These are phyloP conservation scores for Coleophora deauratella DNA, from an alignment of 2,888 invertebrate species.

Conservation along the genomic window DNA sequence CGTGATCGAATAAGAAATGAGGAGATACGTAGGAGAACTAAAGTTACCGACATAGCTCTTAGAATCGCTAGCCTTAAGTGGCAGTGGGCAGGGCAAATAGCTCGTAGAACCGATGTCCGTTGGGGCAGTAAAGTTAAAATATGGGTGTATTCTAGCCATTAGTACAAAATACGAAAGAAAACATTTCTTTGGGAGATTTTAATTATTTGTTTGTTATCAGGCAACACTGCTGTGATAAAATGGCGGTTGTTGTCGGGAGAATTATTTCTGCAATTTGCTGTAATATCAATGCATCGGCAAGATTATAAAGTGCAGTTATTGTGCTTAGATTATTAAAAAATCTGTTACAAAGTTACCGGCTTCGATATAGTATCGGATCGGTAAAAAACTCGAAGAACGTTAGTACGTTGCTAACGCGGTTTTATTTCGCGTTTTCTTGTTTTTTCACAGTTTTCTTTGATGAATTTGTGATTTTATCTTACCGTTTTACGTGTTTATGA, in stretches of 20 bases:
- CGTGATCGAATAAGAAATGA: no score
- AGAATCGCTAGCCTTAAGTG: no score
- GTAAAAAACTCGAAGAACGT: constrained; percentile 9
- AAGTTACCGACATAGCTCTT: no score
- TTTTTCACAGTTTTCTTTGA: constrained; percentile 15
- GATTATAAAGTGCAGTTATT: neutral
- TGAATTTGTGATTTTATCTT: constrained; percentile 10
- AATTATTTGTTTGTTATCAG: no score
- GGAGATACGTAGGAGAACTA: no score
- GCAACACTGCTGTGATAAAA: constrained; percentile 31
- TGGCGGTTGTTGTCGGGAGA: constrained; percentile 56
- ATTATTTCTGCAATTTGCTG: constrained; percentile 2
- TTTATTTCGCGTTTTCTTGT: constrained; percentile 24
- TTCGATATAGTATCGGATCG: neutral
- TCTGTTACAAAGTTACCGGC: neutral
- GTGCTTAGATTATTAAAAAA: no score
- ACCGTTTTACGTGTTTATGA: constrained; percentile 2
- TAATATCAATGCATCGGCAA: neutral
- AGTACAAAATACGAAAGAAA: no score
- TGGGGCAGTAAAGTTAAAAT: no score
- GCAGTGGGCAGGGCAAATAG: no score
- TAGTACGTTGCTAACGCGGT: constrained; percentile 22
- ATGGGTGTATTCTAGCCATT: no score
- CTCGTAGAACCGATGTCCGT: no score
- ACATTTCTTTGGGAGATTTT: no score